Evolutionary conservation across 2,797 vertebrate species (phyloP), one percentile per base, ranked within the genome.

Genomic region (Tenualosa ilisha): DNA sequence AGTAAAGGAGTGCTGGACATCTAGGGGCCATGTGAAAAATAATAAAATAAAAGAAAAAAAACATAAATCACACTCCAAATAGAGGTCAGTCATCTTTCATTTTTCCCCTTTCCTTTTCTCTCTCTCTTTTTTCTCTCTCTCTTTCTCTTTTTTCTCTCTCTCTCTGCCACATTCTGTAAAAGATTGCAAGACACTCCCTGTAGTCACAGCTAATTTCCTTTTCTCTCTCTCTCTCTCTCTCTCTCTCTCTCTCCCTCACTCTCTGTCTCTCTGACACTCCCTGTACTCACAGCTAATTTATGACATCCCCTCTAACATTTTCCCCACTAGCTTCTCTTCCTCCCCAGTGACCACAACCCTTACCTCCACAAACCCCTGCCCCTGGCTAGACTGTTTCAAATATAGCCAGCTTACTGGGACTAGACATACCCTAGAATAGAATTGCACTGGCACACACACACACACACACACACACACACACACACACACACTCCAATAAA

Each of bases 401-500:
- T 37, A 43, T 15, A 79, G 68, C 37, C 1, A 40, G 15, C 37
- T 43, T 15, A 6, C 68, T 75, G 5, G 37, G 40, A 43, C 68
- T 37, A 75, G 68, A 17, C 37, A 20, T 40, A 43, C 6, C 72
- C 72, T 3, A 43, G 17, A 43, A 43, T 15, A 68, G 24, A 51
- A 51, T 3, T 6, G 68, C 37, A 75, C 26, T 31, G 12, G 11
- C 26, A 6, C 68, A 17, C 26, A 37, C 65, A 72, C 65, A 63
- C 61, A 63, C 61, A 17, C 65, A 72, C 12, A 72, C 12, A 37
- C 9, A 63, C 61, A 63, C 22, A 65, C 61, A 26, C 6, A 40
- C 65, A 40, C 91, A 91, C 86, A 50, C 81, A 81, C n/a, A n/a
- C n/a, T n/a, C 46, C 20, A 12, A 85, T 26, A 65, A 75, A 5